Evolutionary conservation across 2,113 vertebrate species (phyloP).

Genomic region (Talpa occidentalis): DNA sequence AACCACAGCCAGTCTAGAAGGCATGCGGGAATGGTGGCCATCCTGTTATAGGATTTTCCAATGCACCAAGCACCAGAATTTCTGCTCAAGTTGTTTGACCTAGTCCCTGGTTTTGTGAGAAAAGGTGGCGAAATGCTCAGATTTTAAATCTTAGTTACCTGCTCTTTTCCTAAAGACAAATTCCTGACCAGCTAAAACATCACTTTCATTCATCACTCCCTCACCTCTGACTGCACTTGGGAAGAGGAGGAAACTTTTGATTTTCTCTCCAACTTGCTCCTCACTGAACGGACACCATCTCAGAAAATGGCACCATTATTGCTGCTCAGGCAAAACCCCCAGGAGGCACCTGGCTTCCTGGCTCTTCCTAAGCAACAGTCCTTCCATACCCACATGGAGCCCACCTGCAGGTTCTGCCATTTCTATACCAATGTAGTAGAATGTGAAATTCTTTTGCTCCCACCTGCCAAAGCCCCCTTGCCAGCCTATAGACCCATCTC

Average conservation of each 20-base stretch:
- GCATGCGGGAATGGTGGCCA: not conserved
- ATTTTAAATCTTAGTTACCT: not conserved
- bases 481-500: not conserved
- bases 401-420: not conserved
- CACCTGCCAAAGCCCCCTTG: not conserved
- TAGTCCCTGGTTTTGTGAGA: not conserved
- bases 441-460: not conserved
- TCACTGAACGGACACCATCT: not conserved
- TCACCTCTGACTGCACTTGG: not conserved
- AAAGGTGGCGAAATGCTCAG: not conserved
- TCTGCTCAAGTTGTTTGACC: not conserved
- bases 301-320: not conserved
- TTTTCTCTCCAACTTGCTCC: not conserved
- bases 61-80: not conserved
- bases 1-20: not conserved
- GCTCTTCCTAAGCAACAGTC: not conserved
- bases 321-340: not conserved
- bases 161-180: not conserved
- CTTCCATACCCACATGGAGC: not conserved
- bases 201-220: not conserved
- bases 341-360: not conserved
- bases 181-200: not conserved
- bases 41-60: not conserved
- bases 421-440: not conserved
- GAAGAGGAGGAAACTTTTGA: not conserved